Conservation (phyloP, 1,140 invertebrate genomes). For the Cotesia chilonis region DNA sequence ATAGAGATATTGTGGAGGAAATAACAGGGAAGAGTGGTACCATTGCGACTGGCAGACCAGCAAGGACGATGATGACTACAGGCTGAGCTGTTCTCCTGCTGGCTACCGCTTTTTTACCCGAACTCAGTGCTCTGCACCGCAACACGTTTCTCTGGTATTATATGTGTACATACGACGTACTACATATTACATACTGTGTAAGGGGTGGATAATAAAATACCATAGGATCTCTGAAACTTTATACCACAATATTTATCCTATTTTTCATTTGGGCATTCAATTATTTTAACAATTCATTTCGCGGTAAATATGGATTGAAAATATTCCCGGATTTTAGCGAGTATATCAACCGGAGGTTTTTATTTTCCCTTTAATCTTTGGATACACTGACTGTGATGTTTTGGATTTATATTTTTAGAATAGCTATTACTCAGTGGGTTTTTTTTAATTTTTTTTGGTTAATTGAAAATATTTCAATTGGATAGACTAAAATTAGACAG, state of each 20-base stretch:
- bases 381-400: too few relatives aligned
- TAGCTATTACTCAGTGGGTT: too few relatives aligned
- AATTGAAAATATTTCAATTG: too few relatives aligned
- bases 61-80: constrained; percentile 13
- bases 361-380: too few relatives aligned
- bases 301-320: constrained; percentile 8
- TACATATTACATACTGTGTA: too few relatives aligned
- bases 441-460: too few relatives aligned
- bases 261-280: constrained; percentile 11
- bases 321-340: background rate
- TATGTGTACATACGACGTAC: too few relatives aligned
- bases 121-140: constrained; percentile 9
- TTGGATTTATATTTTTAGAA: too few relatives aligned
- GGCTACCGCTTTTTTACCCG: background rate
- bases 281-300: constrained; percentile 18
- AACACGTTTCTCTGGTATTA: constrained; percentile 5
- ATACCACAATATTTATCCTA: constrained; percentile 18
- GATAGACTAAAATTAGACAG: too few relatives aligned
- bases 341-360: too few relatives aligned
- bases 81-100: constrained; percentile 21
- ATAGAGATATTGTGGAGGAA: constrained; percentile 55
- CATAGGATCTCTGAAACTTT: background rate
- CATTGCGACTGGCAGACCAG: constrained; percentile 32
- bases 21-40: constrained; percentile 12
- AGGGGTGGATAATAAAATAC: too few relatives aligned